Base-by-base conservation (phyloP, 1,140 invertebrate genomes). In the Drosophila ambigua region DNA sequence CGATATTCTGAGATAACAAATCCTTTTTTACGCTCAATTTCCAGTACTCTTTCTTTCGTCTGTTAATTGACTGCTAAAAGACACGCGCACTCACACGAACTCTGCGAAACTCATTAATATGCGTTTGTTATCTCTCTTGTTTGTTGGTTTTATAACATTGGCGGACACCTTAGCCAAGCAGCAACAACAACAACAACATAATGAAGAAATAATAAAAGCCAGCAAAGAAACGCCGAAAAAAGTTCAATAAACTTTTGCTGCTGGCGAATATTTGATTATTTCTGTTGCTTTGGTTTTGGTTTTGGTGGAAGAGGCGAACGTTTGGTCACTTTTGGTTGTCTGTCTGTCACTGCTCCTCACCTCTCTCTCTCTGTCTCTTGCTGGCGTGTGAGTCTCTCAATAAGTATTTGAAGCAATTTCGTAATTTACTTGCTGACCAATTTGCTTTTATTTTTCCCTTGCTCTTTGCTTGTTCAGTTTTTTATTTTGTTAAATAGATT, bases 211-310 rank as follows among this genome's bases (percentile, higher is more conserved):
- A 77, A 85, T 80, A 68, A 74, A 44, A 68, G 66, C 51, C 63
- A 69, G 45, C 62, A 72, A 68, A 59, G 77, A 83, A 88, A 73
- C 64, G 72, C 72, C 62, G 76, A 66, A 79, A 79, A 87, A 79
- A 79, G 83, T 87, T 87, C 79, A 87, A 88, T 88, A 79, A 87
- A 87, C 83, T 79, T 82, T 83, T 79, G 80, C 60, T 54, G 72
- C 65, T 75, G 63, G 59, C 79, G 53, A 64, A 72, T 61, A 59
- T 60, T 65, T 48, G 46, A 49, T 66, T 72, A 23, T 45, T 76
- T 41, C 35, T 60, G 13, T 54, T 23, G 41, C 52, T 44, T 31
- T 41, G 31, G 49, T 51, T 44, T 44, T 39, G 8, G 7, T 9
- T 61, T 61, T 58, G 50, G 20, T 49, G 31, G 31, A 31, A 31